Evolutionary conservation across 1,140 invertebrate species (phyloP).

Genomic region (Chlorops oryzae): DNA sequence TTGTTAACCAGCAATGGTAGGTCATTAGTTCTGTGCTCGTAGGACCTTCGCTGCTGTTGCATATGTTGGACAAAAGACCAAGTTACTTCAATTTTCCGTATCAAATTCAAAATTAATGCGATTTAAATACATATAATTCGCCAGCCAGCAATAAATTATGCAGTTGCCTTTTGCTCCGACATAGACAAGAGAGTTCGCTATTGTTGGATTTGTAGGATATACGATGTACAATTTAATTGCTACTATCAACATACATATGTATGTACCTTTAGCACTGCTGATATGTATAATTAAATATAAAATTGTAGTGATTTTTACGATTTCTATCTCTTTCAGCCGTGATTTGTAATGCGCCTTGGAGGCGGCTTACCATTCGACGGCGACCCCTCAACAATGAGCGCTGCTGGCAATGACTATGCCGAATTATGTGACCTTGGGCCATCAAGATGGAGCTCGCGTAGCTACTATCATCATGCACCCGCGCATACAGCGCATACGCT

Average conservation of each 20-base stretch:
- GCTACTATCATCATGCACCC: conserved; percentile 34
- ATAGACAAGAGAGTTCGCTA: too few species aligned
- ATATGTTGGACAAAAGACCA: too few species aligned
- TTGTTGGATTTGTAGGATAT: too few species aligned
- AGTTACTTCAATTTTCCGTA: too few species aligned
- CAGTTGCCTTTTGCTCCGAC: too few species aligned
- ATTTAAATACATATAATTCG: too few species aligned
- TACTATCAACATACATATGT: background rate
- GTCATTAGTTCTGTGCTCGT: too few species aligned
- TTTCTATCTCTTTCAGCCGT: conserved; percentile 17
- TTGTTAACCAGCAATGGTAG: too few species aligned
- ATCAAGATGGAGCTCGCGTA: conserved; percentile 45
- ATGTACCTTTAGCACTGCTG: background rate
- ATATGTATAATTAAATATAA: background rate
- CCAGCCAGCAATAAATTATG: too few species aligned
- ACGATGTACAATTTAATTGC: background rate
- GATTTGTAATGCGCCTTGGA: conserved; percentile 46
- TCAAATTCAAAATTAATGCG: too few species aligned
- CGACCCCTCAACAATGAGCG: conserved; percentile 49
- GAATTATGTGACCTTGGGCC: conserved; percentile 49
- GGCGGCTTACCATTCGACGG: conserved; percentile 47
- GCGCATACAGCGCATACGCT: conserved; percentile 23
- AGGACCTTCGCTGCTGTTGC: too few species aligned
- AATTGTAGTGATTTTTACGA: background rate
- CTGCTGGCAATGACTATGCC: conserved; percentile 48